Evolutionary conservation across 2,797 vertebrate species (phyloP), one percentile per base, ranked within the genome.

Genomic region (Gobionotothen gibberifrons): DNA sequence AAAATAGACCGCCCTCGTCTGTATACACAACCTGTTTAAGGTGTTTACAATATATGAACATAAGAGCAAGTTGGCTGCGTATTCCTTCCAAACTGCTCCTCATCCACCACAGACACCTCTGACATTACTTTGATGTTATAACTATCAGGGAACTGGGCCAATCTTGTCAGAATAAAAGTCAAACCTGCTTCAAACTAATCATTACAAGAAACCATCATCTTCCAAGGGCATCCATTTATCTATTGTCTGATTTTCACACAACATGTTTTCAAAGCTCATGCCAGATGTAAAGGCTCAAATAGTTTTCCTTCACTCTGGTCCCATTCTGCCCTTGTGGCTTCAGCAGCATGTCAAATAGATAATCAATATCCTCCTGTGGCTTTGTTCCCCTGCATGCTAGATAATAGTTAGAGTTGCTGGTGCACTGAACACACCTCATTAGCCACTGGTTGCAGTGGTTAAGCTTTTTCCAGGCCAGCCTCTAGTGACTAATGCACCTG

Each of bases 361-460:
- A 90, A 93, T 93, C 88, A 74, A 92, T 92, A 85, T 60, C 78
- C 72, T 85, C 80, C 65, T 2, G 54, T 63, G 71, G 56, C 78
- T 86, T 86, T 83, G 74, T 84, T 74, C 77, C 72, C 69, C 76
- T 83, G 83, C 61, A 72, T 67, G 83, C 84, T 79, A 82, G 84
- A 85, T 90, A 89, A 90, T 81, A 76, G 87, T 87, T 78, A 81
- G 87, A 74, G 78, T 82, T 84, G 88, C 81, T 84, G 69, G 66
- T 76, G 82, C 75, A 69, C 73, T 81, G 80, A 82, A 74, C 86
- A 90, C 89, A 87, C 86, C 86, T 91, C 92, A 91, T 93, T 91
- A 91, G 85, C 74, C 87, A 68, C 81, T 79, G 81, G 80, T 86
- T 72, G 82, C 79, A 81, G 81, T 69, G 68, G 73, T 81, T 82